Evolutionary conservation across 2,113 vertebrate species (phyloP), one percentile per base, ranked within the genome.

Genomic region (Ptychochromis oligacanthus): DNA sequence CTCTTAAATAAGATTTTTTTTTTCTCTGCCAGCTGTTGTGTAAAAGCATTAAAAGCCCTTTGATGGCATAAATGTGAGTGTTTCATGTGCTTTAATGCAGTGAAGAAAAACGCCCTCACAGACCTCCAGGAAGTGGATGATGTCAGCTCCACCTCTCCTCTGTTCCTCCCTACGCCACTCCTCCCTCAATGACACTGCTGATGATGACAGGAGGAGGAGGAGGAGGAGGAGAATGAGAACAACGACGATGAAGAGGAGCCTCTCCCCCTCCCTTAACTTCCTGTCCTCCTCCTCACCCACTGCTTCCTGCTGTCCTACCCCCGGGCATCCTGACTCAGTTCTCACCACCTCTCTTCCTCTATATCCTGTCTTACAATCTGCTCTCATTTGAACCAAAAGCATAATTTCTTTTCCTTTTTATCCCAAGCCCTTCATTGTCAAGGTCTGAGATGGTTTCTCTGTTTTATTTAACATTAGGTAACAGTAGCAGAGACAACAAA

Each of bases 261-360:
- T 40, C 81, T 84, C 65, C 34, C 79, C 79, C 79, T 78, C 76
- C 83, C 74, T 78, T 62, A 87, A 58, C 78, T 91, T 93, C 92
- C 88, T 90, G 89, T 91, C 75, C 91, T 89, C 80, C 87, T 80
- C 86, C 84, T 88, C 90, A 88, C 90, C 93, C 89, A 91, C 93
- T 59, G 62, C 91, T 94, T 93, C 91, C 93, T 94, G 92, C 58
- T 54, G 3, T 85, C 93, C 88, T 54, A 72, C 75, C 79, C 87
- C 62, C 46, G 1, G 79, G 79, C 82, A 84, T 81, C 89, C 89
- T 89, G 91, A 93, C 87, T 94, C 91, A 93, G 87, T 93, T 91
- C 80, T 77, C 79, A 54, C 67, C 79, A 76, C 75, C 75, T 89
- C 87, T 80, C 76, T 78, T 84, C 79, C 60, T 56, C 24, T 75